Percentiles rank a stretch among this genome's conserved stretches.
phyloP scores from a whole-genome alignment of 2,888 invertebrate genomes.

The Tiliacea aurago region DNA sequence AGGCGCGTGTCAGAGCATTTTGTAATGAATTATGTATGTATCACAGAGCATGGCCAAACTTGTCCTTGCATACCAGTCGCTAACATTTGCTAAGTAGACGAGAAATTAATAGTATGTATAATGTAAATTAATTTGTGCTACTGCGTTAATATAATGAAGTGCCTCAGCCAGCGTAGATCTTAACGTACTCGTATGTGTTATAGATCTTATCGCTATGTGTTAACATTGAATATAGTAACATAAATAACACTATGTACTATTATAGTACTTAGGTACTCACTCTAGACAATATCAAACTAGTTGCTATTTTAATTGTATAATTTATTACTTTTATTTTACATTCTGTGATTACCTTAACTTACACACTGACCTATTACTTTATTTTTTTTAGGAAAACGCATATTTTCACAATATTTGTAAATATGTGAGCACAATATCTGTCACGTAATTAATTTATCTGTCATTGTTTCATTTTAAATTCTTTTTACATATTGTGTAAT shows the following conservation, averaged over 20 bases:
- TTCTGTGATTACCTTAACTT: no score
- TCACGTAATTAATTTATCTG: no score
- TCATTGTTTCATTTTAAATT: no score
- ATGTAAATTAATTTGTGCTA: conserved; percentile 25
- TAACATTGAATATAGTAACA: conserved; percentile 22
- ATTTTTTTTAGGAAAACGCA: no score
- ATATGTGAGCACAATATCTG: no score
- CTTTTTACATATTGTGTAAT: no score
- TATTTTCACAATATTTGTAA: no score
- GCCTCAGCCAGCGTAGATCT: neutral
- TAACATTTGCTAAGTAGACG: conserved; percentile 34
- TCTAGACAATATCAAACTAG: no score
- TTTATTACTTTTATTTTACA: no score
- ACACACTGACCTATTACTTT: no score
- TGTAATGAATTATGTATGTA: conserved; percentile 62
- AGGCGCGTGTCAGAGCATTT: conserved; percentile 55
- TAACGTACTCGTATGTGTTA: neutral
- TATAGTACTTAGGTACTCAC: no score
- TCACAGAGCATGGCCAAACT: conserved; percentile 44
- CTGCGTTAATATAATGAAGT: conserved; percentile 14
- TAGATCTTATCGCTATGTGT: conserved; percentile 7
- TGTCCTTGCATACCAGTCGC: conserved; percentile 62
- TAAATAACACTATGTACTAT: neutral
- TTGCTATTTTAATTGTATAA: no score
- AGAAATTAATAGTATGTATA: conserved; percentile 37